phyloP scores from a whole-genome alignment of 1,140 invertebrate genomes.

The Popillia japonica region DNA sequence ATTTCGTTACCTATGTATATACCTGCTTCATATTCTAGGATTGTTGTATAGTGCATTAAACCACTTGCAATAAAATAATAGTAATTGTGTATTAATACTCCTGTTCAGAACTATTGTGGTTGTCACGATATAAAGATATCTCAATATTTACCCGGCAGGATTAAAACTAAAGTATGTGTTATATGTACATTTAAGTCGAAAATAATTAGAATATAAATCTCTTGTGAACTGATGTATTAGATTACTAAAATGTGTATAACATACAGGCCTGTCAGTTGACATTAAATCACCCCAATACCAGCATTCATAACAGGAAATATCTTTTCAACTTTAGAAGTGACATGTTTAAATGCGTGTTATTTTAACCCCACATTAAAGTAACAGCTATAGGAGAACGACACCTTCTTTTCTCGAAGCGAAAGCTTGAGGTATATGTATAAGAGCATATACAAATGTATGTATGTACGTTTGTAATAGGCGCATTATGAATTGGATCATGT shows the following conservation, averaged over 20 bases:
- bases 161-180: too few relatives aligned
- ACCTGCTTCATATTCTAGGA: too few relatives aligned
- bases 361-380: constrained; percentile 38
- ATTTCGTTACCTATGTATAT: too few relatives aligned
- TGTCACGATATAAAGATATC: too few relatives aligned
- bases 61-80: too few relatives aligned
- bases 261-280: constrained; percentile 24
- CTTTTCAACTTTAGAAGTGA: constrained; percentile 24
- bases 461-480: too few relatives aligned
- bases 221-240: constrained; percentile 6
- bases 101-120: too few relatives aligned
- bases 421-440: background rate
- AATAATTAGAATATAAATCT: constrained; percentile 24
- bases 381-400: constrained; percentile 2
- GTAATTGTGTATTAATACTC: too few relatives aligned
- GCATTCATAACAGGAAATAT: constrained; percentile 36
- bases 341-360: constrained; percentile 36
- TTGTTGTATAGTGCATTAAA: too few relatives aligned
- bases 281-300: constrained; percentile 37
- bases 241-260: constrained; percentile 37
- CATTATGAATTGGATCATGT: too few relatives aligned
- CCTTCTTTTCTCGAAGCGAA: background rate
- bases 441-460: too few relatives aligned
- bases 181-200: background rate
- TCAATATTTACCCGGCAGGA: too few relatives aligned